Conservation (phyloP, 2,113 vertebrate species). For the Gasterosteus nipponicus region DNA sequence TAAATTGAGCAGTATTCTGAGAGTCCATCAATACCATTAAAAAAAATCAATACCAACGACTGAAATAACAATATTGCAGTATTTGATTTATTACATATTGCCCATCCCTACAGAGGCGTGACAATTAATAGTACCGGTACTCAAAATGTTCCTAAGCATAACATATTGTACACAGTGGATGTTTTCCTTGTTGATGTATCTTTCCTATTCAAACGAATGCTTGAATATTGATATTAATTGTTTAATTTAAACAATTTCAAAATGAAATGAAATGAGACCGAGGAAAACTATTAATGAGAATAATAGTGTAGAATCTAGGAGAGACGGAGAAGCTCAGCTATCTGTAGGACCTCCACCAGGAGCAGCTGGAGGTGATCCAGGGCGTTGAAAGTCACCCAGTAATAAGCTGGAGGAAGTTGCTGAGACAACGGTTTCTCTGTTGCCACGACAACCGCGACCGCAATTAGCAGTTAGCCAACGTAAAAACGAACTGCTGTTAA, state of each 20-base stretch:
- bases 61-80: too few relatives aligned
- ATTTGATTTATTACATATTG: background rate
- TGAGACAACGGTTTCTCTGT: conserved; percentile 16
- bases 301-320: background rate
- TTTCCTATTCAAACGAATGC: background rate
- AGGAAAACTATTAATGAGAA: background rate
- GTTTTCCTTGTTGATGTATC: background rate
- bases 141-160: background rate
- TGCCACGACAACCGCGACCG: conserved; percentile 45
- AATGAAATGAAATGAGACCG: rapidly evolving
- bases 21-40: background rate
- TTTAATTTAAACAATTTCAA: background rate
- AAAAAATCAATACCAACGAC: background rate
- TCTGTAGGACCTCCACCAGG: background rate
- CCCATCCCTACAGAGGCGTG: background rate
- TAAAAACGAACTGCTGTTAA: background rate
- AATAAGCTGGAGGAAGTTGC: conserved; percentile 40
- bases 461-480: conserved; percentile 9
- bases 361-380: background rate
- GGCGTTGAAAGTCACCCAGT: conserved; percentile 3
- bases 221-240: too few relatives aligned
- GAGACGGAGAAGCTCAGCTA: background rate
- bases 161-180: too few relatives aligned
- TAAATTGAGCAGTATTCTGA: background rate
- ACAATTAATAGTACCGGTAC: background rate